Percentiles rank a stretch among this genome's conserved stretches.
Evolutionary conservation across 92 coral and sea anemone genomes (phyloP).

Genomic region (Galaxea fascicularis): DNA sequence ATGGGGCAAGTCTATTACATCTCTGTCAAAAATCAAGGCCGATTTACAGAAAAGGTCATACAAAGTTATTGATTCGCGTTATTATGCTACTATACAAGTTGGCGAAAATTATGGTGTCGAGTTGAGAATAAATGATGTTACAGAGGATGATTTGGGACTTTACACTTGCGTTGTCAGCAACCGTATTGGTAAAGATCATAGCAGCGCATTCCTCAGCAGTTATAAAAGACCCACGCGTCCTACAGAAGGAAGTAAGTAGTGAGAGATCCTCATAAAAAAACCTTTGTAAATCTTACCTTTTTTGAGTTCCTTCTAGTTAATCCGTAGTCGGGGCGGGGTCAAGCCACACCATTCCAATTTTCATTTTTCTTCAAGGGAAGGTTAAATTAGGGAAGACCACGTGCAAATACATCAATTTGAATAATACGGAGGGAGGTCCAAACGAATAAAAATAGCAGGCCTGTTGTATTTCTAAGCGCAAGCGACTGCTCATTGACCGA

Average conservation of each 20-base stretch:
- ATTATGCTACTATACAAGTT: slow-evolving; percentile 30
- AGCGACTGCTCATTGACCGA: too few species aligned
- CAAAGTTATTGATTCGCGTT: slow-evolving; percentile 27
- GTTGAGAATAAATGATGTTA: slow-evolving; percentile 60
- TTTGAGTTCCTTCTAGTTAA: too few species aligned
- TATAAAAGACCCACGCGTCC: neutral
- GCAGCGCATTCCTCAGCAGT: slow-evolving; percentile 76
- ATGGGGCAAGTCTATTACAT: slow-evolving; percentile 57
- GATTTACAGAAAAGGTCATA: neutral
- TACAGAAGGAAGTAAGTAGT: neutral
- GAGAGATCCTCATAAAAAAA: neutral
- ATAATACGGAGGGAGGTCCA: too few species aligned
- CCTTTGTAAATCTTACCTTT: neutral
- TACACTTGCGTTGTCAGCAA: slow-evolving; percentile 88
- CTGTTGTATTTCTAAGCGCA: too few species aligned
- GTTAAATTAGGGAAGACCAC: too few species aligned
- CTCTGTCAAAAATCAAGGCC: slow-evolving; percentile 14
- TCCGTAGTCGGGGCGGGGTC: too few species aligned
- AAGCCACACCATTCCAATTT: too few species aligned
- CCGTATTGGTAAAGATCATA: slow-evolving; percentile 78
- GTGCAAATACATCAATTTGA: too few species aligned
- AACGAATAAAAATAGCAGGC: too few species aligned
- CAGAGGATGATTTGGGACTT: slow-evolving; percentile 86
- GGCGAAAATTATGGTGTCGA: slow-evolving; percentile 65
- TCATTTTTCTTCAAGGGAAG: too few species aligned